A percentile compares a stretch with the other conserved stretches of the same genome.
These are phyloP conservation scores for Raillietiella orientalis DNA, from an alignment of 2,888 invertebrate genomes.

Conservation along the genomic window DNA sequence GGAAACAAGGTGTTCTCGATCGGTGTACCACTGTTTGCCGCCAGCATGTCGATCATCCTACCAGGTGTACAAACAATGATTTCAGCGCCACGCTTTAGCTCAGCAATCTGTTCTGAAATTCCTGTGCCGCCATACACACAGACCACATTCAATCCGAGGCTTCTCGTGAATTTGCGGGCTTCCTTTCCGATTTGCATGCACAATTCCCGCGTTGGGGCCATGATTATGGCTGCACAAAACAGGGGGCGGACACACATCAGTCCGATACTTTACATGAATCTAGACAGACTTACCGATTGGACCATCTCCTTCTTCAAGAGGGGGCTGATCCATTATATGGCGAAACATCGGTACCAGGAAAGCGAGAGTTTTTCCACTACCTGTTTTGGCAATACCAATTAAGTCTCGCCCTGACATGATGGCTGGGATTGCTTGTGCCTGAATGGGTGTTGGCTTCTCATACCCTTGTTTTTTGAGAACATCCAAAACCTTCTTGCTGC, in stretches of 20 bases:
- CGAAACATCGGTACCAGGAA: constrained; percentile 91
- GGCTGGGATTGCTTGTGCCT: constrained; percentile 84
- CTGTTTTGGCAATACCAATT: constrained; percentile 97
- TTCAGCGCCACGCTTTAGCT: constrained; percentile 79
- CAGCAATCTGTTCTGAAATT: constrained; percentile 81
- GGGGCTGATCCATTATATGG: constrained; percentile 76
- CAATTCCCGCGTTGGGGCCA: constrained; percentile 91
- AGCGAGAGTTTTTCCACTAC: constrained; percentile 91
- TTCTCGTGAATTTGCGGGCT: constrained; percentile 73
- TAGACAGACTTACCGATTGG: constrained; percentile 30
- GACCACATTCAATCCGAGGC: constrained; percentile 48
- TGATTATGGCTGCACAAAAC: constrained; percentile 34
- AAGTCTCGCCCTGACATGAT: constrained; percentile 79
- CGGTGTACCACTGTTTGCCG: constrained; percentile 57
- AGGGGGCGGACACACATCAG: no score
- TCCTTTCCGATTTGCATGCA: constrained; percentile 97
- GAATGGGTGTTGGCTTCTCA: constrained; percentile 94
- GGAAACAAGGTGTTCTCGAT: neutral
- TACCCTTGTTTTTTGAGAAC: constrained; percentile 59
- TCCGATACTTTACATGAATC: no score
- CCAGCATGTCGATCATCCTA: constrained; percentile 97
- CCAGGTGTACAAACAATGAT: constrained; percentile 98
- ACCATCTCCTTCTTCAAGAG: constrained; percentile 82
- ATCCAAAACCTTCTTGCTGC: constrained; percentile 78
- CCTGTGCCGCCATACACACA: constrained; percentile 98